These are phyloP conservation scores for Tetrao urogallus DNA, from an alignment of 2,113 vertebrate species.

Conservation along the genomic window DNA sequence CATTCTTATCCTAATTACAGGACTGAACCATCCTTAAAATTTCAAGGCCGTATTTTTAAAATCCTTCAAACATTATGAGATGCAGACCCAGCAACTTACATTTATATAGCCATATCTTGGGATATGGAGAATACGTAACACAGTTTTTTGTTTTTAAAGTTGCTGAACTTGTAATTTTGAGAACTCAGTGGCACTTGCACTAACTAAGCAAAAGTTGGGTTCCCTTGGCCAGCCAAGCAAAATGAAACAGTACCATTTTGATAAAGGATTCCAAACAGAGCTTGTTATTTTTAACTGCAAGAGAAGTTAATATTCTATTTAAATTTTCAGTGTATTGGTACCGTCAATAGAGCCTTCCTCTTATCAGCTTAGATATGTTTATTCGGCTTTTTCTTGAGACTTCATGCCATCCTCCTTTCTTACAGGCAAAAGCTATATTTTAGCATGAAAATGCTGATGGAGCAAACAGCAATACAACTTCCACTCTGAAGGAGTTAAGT, in stretches of 20 bases:
- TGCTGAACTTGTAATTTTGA: not conserved
- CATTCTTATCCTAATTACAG: not conserved
- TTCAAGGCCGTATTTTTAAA: not conserved
- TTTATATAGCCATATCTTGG: not conserved
- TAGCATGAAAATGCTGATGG: not conserved
- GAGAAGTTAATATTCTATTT: not conserved
- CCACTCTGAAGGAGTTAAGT: not conserved
- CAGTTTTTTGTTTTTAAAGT: not conserved
- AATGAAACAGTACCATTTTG: not conserved
- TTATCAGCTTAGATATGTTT: not conserved
- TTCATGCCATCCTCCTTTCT: not conserved
- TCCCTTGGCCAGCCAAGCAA: not conserved
- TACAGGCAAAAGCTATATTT: not conserved
- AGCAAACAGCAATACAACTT: not conserved
- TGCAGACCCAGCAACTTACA: not conserved
- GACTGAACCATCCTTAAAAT: not conserved
- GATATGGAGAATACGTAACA: not conserved
- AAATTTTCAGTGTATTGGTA: not conserved
- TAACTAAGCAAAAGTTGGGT: not conserved
- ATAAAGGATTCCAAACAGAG: not conserved
- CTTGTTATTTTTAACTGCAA: not conserved
- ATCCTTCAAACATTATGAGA: not conserved
- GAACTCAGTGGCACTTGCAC: not conserved
- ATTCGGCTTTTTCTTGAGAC: not conserved
- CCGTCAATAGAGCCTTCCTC: not conserved